Percentiles rank a stretch among this genome's conserved stretches.
Conservation (phyloP, 2,888 invertebrate genomes). For the Spialia ferax region DNA sequence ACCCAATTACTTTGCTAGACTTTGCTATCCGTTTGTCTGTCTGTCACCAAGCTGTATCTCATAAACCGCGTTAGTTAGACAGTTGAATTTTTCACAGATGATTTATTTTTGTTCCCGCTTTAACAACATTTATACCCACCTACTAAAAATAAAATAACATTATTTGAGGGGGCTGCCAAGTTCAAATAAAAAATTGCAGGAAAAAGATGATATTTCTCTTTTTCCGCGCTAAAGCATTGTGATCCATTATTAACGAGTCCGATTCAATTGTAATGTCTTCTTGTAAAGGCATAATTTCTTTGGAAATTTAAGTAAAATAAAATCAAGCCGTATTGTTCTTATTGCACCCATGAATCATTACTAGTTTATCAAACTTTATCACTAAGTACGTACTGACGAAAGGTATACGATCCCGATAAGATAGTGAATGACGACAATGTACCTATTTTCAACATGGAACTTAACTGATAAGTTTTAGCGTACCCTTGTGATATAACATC, state of each 20-base stretch:
- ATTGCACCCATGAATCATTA: constrained; percentile 61
- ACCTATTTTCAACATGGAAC: constrained; percentile 55
- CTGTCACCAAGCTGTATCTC: too few relatives aligned
- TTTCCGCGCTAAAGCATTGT: too few relatives aligned
- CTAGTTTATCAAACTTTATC: constrained; percentile 68
- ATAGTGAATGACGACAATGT: constrained; percentile 69
- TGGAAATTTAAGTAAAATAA: constrained; percentile 12
- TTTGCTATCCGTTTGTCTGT: too few relatives aligned
- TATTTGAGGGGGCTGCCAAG: too few relatives aligned
- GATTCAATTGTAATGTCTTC: neutral
- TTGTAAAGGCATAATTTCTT: constrained; percentile 17
- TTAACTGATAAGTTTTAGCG: constrained; percentile 7
- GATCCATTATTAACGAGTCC: neutral
- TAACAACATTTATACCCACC: too few relatives aligned
- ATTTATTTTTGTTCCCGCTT: too few relatives aligned
- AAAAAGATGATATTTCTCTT: too few relatives aligned
- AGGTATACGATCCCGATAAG: constrained; percentile 75
- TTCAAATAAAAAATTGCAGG: too few relatives aligned
- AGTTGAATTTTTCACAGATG: too few relatives aligned
- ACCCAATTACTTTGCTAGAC: too few relatives aligned
- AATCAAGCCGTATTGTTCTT: constrained; percentile 39
- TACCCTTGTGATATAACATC: neutral
- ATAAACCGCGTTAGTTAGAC: too few relatives aligned
- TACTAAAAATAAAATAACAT: too few relatives aligned
- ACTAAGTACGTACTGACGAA: constrained; percentile 63